Percentiles rank a stretch among this genome's conserved stretches.
These are phyloP conservation scores for Desoria tigrina DNA, from an alignment of 2,888 invertebrate species.

Conservation along the genomic window DNA sequence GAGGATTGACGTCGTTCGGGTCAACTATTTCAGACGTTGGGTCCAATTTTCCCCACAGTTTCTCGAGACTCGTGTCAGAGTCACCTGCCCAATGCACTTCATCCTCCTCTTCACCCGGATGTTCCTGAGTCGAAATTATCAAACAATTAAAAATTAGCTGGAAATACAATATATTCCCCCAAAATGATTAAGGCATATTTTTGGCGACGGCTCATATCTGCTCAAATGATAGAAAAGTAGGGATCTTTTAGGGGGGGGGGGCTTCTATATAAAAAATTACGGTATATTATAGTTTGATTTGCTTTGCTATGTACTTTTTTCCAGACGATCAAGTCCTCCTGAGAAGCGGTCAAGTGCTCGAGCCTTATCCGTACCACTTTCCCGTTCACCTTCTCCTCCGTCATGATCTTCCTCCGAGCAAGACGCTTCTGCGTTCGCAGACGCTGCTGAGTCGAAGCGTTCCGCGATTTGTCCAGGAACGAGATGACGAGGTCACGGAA, in stretches of 20 bases:
- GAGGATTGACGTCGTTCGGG: too few relatives aligned
- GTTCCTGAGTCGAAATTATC: too few relatives aligned
- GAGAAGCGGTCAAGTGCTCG: constrained; percentile 17
- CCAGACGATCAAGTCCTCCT: constrained; percentile 10
- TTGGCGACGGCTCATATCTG: too few relatives aligned
- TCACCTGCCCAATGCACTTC: constrained; percentile 1
- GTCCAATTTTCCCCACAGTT: too few relatives aligned
- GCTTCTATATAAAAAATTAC: too few relatives aligned
- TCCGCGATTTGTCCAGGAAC: constrained; percentile 24
- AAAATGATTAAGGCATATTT: too few relatives aligned
- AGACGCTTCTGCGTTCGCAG: constrained; percentile 33
- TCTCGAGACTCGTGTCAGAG: background rate
- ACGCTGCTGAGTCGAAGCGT: constrained; percentile 21
- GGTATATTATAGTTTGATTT: too few relatives aligned
- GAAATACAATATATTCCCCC: too few relatives aligned
- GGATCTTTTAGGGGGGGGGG: too few relatives aligned
- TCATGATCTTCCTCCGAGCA: constrained; percentile 30
- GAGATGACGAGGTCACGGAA: constrained; percentile 29
- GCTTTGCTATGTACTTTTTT: constrained; percentile 2
- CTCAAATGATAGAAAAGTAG: too few relatives aligned
- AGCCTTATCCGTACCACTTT: constrained; percentile 21
- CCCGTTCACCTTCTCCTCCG: constrained; percentile 27
- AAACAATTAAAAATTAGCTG: too few relatives aligned
- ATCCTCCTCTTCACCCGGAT: background rate
- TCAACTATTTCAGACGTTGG: too few relatives aligned